Conservation (phyloP, 2,888 invertebrate species). For the Rosalia funebris region DNA sequence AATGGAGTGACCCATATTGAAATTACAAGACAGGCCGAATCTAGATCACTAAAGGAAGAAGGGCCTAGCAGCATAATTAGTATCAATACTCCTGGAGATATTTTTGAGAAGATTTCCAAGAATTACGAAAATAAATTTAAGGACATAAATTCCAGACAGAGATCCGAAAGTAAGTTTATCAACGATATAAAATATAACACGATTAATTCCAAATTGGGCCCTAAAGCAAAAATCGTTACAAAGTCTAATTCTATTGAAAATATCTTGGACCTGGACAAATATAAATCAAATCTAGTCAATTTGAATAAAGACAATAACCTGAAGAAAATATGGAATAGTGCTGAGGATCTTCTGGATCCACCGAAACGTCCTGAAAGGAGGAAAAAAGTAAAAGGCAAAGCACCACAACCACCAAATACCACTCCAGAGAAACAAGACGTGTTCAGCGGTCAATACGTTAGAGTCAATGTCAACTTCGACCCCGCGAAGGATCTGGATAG, state of each 20-base stretch:
- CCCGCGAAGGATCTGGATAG: conserved; percentile 45
- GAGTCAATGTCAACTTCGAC: conserved; percentile 59
- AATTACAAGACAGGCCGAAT: conserved; percentile 53
- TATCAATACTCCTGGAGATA: conserved; percentile 59
- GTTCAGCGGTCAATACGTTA: conserved; percentile 62
- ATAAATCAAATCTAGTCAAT: conserved; percentile 48
- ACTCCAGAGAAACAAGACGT: conserved; percentile 51
- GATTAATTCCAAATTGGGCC: conserved; percentile 42
- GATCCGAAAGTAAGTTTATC: conserved; percentile 43
- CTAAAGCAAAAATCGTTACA: conserved; percentile 41
- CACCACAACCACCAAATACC: conserved; percentile 55
- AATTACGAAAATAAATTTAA: conserved; percentile 36
- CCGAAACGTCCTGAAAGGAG: conserved; percentile 59
- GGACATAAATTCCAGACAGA: conserved; percentile 48
- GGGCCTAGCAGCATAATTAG: conserved; percentile 59
- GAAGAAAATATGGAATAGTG: conserved; percentile 62
- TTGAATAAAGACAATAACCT: conserved; percentile 43
- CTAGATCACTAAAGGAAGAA: conserved; percentile 29
- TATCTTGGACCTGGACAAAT: conserved; percentile 49
- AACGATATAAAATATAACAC: conserved; percentile 46
- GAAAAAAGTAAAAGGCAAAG: conserved; percentile 55
- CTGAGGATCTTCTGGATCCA: conserved; percentile 58
- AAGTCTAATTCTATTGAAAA: conserved; percentile 55
- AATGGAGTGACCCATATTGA: conserved; percentile 67
- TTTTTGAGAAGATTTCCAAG: conserved; percentile 35